Percentiles rank a stretch among this genome's conserved stretches.
phyloP scores from a whole-genome alignment of 2,113 vertebrate genomes.

The Brachionichthys hirsutus region DNA sequence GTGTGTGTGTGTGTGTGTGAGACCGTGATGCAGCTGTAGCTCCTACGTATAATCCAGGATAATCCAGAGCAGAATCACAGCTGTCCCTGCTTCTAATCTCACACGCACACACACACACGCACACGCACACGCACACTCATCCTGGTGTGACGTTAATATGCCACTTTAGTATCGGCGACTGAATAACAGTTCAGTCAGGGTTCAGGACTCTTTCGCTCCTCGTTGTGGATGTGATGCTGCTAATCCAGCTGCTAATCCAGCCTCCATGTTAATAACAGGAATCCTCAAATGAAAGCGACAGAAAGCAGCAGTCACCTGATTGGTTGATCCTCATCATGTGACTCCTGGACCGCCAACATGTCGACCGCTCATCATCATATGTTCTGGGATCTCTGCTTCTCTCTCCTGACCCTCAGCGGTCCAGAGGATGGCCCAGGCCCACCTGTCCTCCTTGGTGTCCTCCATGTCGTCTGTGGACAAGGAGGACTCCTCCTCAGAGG shows the following conservation, averaged over 20 bases:
- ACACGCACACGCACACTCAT: neutral
- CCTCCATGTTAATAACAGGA: too few relatives aligned
- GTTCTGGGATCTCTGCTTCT: constrained; percentile 1
- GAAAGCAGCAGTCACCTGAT: too few relatives aligned
- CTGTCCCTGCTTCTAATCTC: constrained; percentile 73
- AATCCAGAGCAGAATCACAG: constrained; percentile 70
- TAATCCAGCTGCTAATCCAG: too few relatives aligned
- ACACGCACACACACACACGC: constrained; percentile 15
- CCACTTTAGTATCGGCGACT: too few relatives aligned
- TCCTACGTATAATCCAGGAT: constrained; percentile 72
- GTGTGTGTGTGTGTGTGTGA: constrained; percentile 27
- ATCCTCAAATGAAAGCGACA: too few relatives aligned
- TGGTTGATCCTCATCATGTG: too few relatives aligned
- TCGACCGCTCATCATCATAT: too few relatives aligned
- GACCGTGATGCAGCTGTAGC: constrained; percentile 61
- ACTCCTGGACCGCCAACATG: too few relatives aligned
- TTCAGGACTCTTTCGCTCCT: too few relatives aligned
- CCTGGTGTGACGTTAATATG: too few relatives aligned
- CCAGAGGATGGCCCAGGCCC: constrained; percentile 88
- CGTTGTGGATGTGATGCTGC: too few relatives aligned
- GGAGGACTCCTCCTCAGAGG: constrained; percentile 64
- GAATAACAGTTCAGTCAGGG: too few relatives aligned
- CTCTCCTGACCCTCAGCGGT: constrained; percentile 74
- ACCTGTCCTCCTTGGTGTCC: constrained; percentile 83
- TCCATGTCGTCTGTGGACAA: constrained; percentile 66